Evolutionary conservation across 2,113 vertebrate species (phyloP), one percentile per base, ranked within the genome.

Genomic region (Nymphicus hollandicus): DNA sequence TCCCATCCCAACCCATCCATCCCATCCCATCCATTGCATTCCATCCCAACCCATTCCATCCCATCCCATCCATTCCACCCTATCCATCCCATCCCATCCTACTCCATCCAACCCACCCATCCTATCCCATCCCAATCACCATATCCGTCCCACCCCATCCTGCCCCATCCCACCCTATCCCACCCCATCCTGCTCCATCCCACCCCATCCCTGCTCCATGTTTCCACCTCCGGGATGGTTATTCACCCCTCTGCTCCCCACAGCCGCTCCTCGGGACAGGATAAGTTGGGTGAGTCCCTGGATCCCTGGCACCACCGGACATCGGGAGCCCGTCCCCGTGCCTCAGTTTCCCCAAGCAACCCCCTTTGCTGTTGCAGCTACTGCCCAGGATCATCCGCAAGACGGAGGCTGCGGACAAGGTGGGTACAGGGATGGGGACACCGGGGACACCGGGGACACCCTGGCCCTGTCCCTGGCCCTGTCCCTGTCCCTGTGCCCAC

Each of bases 261-360:
- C 72, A 64, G 86, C 41, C 2, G 1, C 73, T 58, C 55, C 37
- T 8, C 25, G 20, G 37, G 44, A 10, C 70, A 91, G 87, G 70
- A 47, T 39, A 1, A 29, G 33, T 18, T 72, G n/a, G 81, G 96
- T 96, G 91, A 78, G 96, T 41, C 35, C 47, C 19, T 1, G 0
- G 2, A 4, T 10, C 39, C 72, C 23, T 33, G 10, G 43, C 82
- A 25, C 47, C 20, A 13, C 9, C 2, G 55, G 13, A 15, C 55
- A 58, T 9, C 0, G 6, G 8, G 13, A 33, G 33, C 33, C 35
- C 0, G 0, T 31, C 24, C 23, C 44, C 0, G 17, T 69, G 85
- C 77, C 81, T 88, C 84, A 37, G 77, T 77, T 91, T 80, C 76
- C 83, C 86, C 8, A 0, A 4, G 17, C 3, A 2, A 4, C 14